Base-by-base conservation (phyloP, 2,113 vertebrate genomes). In the Scortum barcoo region DNA sequence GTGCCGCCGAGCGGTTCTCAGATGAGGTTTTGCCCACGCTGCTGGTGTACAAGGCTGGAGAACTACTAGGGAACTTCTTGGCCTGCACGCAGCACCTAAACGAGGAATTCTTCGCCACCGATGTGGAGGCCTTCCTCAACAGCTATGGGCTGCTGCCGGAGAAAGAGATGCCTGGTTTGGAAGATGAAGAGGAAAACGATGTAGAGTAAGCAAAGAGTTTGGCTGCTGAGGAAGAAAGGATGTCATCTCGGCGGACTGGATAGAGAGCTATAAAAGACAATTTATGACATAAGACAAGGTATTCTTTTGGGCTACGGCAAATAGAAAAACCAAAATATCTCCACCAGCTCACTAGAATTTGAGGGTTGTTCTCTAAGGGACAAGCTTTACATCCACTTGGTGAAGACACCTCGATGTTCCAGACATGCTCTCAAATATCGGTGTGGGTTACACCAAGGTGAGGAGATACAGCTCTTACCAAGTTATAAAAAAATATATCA, bases 11-110 rank as follows among this genome's bases (percentile, higher is more conserved):
- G 33, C 96, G 97, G 74, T 99, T 99, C 92, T 96, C 97, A 0
- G 93, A 93, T 0, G 94, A 96, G 1, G 96, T 99, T 16, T 96
- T 99, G 51, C 98, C 98, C 2, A 96, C 97, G 0, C 76, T 99
- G 46, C 94, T 99, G 1, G 96, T 99, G 67, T 99, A 99, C 90
- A 99, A 97, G 91, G 97, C 96, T 0, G 98, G 98, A 36, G 97
- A 99, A 89, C 96, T 99, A 4, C 93, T 99, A 1, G 97, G 97
- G 81, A 99, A 98, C 89, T 99, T 99, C 92, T 94, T 99, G 61
- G 96, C 95, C 33, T 85, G 98, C 82, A 95, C 95, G 0, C 95
- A 98, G 91, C 96, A 98, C 70, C 95, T 99, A 63, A 95, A 86
- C 0, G 95, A 97, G 88, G 97, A 99, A 86, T 99, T 99, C 89